These are phyloP conservation scores for Orchestia grillus DNA, from an alignment of 1,140 invertebrate species.

Conservation along the genomic window DNA sequence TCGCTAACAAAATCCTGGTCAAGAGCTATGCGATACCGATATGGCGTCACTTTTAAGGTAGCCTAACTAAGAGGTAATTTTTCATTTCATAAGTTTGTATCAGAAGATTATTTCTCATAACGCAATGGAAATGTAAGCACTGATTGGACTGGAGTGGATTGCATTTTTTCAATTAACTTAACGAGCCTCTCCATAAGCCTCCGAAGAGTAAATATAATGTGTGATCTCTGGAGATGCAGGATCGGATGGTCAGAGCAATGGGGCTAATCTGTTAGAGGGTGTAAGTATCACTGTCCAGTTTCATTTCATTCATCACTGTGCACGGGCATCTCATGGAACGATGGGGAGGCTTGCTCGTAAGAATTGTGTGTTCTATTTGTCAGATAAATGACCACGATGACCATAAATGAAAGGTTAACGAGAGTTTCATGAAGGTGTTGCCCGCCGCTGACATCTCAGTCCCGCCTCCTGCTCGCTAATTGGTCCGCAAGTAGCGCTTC, in stretches of 20 bases:
- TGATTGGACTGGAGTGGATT: no score
- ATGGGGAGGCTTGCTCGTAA: background rate
- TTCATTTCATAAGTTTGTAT: background rate
- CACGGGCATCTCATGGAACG: background rate
- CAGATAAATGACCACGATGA: constrained; percentile 35
- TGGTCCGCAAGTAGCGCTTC: constrained; percentile 23
- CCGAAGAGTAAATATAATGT: background rate
- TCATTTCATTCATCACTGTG: background rate
- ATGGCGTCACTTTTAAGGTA: no score
- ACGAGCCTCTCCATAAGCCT: background rate
- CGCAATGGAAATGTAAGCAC: no score
- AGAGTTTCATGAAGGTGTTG: constrained; percentile 39
- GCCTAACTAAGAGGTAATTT: background rate
- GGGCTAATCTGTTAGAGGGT: constrained; percentile 76
- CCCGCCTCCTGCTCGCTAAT: constrained; percentile 7
- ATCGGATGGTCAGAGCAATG: background rate
- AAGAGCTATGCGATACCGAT: background rate
- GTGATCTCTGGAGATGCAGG: background rate
- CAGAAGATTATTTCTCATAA: background rate
- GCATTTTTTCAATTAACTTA: background rate
- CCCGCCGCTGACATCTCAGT: constrained; percentile 3
- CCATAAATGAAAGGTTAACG: constrained; percentile 47
- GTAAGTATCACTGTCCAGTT: background rate
- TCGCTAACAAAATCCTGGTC: background rate
- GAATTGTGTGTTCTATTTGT: constrained; percentile 44